A percentile compares a stretch with the other conserved stretches of the same genome.
Conservation (phyloP, 2,797 vertebrate genomes). For the Otus scops region DNA sequence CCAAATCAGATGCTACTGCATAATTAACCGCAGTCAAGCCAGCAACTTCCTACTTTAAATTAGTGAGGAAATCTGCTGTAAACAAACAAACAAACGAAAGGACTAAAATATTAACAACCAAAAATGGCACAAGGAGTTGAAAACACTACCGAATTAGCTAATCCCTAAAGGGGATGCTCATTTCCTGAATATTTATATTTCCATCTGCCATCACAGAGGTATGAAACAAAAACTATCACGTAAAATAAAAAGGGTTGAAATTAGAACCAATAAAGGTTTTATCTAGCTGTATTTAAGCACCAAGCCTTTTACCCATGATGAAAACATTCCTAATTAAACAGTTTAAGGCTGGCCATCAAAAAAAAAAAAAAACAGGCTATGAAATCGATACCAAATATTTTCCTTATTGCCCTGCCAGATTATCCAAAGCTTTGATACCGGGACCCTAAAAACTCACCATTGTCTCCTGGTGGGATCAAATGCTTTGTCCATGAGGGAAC, state of each 20-base stretch:
- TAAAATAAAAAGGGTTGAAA: not conserved
- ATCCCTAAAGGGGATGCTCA: not conserved
- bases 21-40: not conserved
- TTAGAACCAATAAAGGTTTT: not conserved
- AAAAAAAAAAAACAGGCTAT: not conserved
- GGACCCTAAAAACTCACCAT: constrained; percentile 87
- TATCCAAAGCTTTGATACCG: constrained; percentile 62
- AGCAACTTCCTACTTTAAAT: not conserved
- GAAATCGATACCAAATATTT: not conserved
- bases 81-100: not conserved
- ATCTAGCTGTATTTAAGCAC: not conserved
- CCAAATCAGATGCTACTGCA: not conserved
- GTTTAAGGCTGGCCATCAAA: not conserved
- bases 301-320: fast-evolving
- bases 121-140: not conserved
- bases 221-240: not conserved
- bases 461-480: constrained; percentile 99
- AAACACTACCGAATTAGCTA: not conserved
- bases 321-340: not conserved
- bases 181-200: constrained; percentile 18
- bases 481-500: constrained; percentile 99
- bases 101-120: not conserved
- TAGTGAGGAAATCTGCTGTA: not conserved
- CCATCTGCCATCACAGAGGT: not conserved
- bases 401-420: constrained; percentile 35